A percentile compares a stretch with the other conserved stretches of the same genome.
Conservation (phyloP, 2,113 vertebrate species). For the Zingel zingel region DNA sequence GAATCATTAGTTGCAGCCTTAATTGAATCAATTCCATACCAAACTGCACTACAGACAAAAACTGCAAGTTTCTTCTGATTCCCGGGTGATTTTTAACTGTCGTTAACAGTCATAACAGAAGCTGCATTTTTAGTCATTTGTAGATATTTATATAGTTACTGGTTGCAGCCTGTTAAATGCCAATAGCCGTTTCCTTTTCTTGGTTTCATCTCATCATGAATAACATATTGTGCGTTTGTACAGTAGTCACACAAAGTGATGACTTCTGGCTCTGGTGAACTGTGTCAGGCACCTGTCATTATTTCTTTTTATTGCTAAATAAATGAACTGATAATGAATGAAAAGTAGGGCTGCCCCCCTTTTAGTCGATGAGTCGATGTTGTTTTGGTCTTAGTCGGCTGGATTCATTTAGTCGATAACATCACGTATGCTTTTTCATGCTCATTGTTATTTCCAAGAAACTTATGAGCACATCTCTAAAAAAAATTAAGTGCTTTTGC, state of each 20-base stretch:
- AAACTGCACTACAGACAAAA: background rate
- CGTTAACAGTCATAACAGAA: background rate
- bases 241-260: background rate
- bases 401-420: too few relatives aligned
- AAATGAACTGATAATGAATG: background rate
- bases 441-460: too few relatives aligned
- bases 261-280: background rate
- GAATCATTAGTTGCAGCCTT: too few relatives aligned
- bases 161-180: background rate
- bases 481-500: too few relatives aligned
- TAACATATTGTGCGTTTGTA: background rate
- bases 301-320: too few relatives aligned
- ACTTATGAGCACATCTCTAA: too few relatives aligned
- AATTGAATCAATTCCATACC: background rate
- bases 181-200: background rate
- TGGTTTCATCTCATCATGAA: constrained; percentile 1
- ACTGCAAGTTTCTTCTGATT: background rate
- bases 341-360: too few relatives aligned
- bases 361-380: too few relatives aligned
- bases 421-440: too few relatives aligned
- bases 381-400: too few relatives aligned
- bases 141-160: background rate
- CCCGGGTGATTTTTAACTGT: background rate
- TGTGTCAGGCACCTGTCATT: too few relatives aligned
- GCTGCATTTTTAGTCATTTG: background rate